These are phyloP conservation scores for Nannoperca australis DNA, from an alignment of 2,797 vertebrate genomes.

Conservation along the genomic window DNA sequence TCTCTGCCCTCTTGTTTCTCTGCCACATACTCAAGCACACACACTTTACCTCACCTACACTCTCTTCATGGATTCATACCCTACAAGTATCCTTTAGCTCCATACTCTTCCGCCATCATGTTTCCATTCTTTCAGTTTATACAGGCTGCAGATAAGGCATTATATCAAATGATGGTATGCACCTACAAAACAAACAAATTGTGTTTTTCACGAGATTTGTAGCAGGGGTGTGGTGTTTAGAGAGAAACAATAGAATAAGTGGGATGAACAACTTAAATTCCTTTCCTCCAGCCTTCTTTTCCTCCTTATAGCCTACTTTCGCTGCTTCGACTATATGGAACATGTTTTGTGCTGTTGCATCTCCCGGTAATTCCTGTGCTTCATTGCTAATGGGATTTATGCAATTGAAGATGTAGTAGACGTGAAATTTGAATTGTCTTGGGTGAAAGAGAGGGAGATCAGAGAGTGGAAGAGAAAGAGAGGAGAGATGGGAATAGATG, in stretches of 20 bases:
- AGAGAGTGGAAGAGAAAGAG: neutral
- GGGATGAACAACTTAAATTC: conserved; percentile 17
- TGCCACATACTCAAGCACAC: conserved; percentile 3
- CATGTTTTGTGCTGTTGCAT: conserved; percentile 35
- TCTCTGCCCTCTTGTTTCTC: conserved; percentile 10
- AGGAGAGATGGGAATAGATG: conserved; percentile 3
- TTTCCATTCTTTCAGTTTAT: conserved; percentile 22
- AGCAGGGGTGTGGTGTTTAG: conserved; percentile 8
- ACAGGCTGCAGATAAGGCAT: neutral
- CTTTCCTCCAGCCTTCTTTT: neutral
- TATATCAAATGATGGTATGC: neutral
- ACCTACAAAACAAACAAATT: conserved; percentile 1
- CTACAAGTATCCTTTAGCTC: conserved; percentile 32
- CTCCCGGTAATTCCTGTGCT: conserved; percentile 58
- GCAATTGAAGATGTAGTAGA: conserved; percentile 51
- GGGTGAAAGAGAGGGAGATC: conserved; percentile 14
- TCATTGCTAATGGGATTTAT: conserved; percentile 57
- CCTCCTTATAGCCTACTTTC: neutral
- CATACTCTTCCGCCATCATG: conserved; percentile 45
- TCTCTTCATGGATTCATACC: conserved; percentile 23
- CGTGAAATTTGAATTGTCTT: conserved; percentile 62
- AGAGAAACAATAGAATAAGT: conserved; percentile 17
- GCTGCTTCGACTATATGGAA: conserved; percentile 6
- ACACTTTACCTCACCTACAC: conserved; percentile 12
- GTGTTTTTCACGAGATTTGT: neutral